A percentile compares a stretch with the other conserved stretches of the same genome.
Evolutionary conservation across 2,888 invertebrate genomes (phyloP).

Genomic region (Helicoverpa assulta): DNA sequence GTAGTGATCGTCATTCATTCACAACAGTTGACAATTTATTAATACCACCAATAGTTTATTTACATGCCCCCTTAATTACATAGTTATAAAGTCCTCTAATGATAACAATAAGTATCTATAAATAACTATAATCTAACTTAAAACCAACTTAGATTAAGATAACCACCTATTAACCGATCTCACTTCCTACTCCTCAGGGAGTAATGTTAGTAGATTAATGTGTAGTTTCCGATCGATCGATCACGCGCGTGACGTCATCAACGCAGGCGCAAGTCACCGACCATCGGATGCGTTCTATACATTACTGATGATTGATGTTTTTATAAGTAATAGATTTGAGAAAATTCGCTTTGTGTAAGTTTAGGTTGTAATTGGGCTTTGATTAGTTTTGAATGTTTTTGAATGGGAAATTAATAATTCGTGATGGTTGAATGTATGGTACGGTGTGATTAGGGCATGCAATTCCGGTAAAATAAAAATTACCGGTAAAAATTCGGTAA

Average conservation of each 20-base stretch:
- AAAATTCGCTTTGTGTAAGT: conserved; percentile 40
- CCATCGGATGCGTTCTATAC: conserved; percentile 38
- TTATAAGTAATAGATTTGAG: conserved; percentile 40
- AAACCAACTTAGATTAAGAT: conserved; percentile 34
- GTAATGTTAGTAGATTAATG: too few species aligned
- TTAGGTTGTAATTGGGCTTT: conserved; percentile 30
- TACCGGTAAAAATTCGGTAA: too few species aligned
- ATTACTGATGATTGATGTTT: conserved; percentile 51
- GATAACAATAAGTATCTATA: too few species aligned
- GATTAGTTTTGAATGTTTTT: conserved; percentile 13
- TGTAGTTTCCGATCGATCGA: conserved; percentile 65
- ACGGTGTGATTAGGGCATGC: too few species aligned
- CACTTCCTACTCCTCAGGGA: conserved; percentile 64
- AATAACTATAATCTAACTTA: neutral
- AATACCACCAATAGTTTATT: too few species aligned
- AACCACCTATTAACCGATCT: conserved; percentile 20
- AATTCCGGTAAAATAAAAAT: too few species aligned
- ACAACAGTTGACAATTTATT: too few species aligned
- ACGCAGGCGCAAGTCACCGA: conserved; percentile 41
- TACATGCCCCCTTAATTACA: too few species aligned
- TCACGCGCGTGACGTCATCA: conserved; percentile 61
- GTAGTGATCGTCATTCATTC: too few species aligned
- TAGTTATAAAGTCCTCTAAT: too few species aligned
- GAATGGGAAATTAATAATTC: neutral
- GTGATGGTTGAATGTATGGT: neutral